A percentile compares a stretch with the other conserved stretches of the same genome.
Conservation (phyloP, 2,113 vertebrate species). For the Motacilla alba region DNA sequence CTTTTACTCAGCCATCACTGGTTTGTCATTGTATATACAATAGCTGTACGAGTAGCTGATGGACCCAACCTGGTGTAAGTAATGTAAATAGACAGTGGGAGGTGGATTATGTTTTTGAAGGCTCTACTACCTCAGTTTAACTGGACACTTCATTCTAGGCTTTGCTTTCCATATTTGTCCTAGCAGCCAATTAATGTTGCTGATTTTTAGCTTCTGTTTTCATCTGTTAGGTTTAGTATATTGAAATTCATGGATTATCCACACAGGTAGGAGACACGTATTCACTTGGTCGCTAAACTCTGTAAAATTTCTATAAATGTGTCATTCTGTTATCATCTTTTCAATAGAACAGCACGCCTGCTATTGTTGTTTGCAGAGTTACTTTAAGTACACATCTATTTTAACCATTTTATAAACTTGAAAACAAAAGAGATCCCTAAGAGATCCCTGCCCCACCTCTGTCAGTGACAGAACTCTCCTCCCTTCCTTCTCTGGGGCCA, state of each 20-base stretch:
- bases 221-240: neutral
- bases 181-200: constrained; percentile 33
- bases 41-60: constrained; percentile 41
- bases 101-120: constrained; percentile 65
- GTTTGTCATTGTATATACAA: constrained; percentile 46
- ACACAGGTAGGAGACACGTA: neutral
- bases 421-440: neutral
- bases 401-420: neutral
- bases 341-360: neutral
- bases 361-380: neutral
- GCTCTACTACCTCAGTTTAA: constrained; percentile 80
- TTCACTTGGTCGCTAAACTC: neutral
- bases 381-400: neutral
- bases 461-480: neutral
- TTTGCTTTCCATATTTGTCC: constrained; percentile 46
- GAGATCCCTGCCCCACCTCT: neutral
- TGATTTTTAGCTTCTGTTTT: constrained; percentile 32
- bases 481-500: neutral
- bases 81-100: constrained; percentile 63
- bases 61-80: constrained; percentile 67
- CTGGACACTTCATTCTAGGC: constrained; percentile 65
- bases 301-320: neutral
- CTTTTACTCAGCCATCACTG: neutral
- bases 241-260: neutral
- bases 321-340: neutral